These are phyloP conservation scores for Erpobdella octoculata DNA, from an alignment of 2,888 invertebrate genomes.

Conservation along the genomic window DNA sequence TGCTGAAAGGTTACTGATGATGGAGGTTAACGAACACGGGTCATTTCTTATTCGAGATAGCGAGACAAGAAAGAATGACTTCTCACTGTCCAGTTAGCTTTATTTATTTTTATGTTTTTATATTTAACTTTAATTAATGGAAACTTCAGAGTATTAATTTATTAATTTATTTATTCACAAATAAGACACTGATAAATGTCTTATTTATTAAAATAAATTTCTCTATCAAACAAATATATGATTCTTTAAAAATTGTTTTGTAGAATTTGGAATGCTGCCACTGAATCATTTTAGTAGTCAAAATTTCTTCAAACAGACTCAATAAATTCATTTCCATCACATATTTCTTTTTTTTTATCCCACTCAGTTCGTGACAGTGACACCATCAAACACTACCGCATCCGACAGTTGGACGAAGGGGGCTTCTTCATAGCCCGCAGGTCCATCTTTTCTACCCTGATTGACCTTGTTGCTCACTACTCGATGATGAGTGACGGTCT, in stretches of 20 bases:
- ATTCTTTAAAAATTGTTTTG: background rate
- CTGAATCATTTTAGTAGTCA: background rate
- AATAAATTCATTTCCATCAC: background rate
- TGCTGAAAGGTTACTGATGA: slow-evolving; percentile 92
- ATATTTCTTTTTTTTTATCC: background rate
- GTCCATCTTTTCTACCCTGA: slow-evolving; percentile 90
- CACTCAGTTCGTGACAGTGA: slow-evolving; percentile 86
- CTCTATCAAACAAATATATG: background rate
- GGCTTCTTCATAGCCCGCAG: slow-evolving; percentile 97
- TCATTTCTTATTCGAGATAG: slow-evolving; percentile 97
- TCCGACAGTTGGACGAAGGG: slow-evolving; percentile 91
- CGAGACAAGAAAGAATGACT: slow-evolving; percentile 95
- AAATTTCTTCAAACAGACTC: background rate
- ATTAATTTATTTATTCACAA: too few species aligned
- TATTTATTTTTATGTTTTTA: too few species aligned
- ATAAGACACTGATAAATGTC: too few species aligned
- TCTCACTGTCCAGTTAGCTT: slow-evolving; percentile 96
- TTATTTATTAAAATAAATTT: too few species aligned
- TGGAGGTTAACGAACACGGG: slow-evolving; percentile 96
- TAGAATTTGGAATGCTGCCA: background rate
- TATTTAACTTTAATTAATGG: too few species aligned
- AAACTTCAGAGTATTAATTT: too few species aligned
- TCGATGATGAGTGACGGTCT: slow-evolving; percentile 94
- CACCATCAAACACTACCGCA: slow-evolving; percentile 97
- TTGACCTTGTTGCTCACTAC: slow-evolving; percentile 94